Base-by-base conservation (phyloP, 2,797 vertebrate genomes). In the Poeciliopsis gracilis region DNA sequence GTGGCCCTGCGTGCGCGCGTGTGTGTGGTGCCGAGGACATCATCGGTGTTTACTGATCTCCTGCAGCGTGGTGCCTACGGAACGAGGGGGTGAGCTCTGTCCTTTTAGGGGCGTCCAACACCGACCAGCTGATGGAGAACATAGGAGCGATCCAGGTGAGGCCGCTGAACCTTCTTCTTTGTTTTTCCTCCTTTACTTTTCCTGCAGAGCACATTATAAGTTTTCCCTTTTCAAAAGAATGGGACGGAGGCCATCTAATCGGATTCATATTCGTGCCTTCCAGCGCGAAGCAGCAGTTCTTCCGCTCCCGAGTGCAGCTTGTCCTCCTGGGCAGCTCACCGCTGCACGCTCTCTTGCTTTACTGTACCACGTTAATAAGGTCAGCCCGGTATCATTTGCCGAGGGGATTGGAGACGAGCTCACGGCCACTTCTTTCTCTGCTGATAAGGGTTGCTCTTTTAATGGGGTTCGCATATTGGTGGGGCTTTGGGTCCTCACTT, bases 51-150 rank as follows among this genome's bases (percentile, higher is more conserved):
- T 92, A 79, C 94, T 94, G 93, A 84, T 94, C 91, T 89, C 90
- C 94, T 94, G 88, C 96, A 99, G 98, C 97, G 81, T 99, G 98
- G 98, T 99, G 98, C 91, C 96, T 99, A 93, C 96, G 98, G 90
- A 99, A 99, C 0, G 98, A 99, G 86, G 97, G 98, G 0, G 98
- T 99, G 91, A 99, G 98, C 95, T 99, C 98, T 0, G 98, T 99
- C 86, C 92, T 99, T 85, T 95, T 99, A 93, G 98, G 98, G 6
- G 97, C 98, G 12, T 99, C 98, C 93, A 99, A 95, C 45, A 96
- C 97, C 0, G 98, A 99, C 89, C 98, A 99, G 95, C 96, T 99
- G 82, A 97, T 99, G 97, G 98, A 99, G 95, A 99, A 99, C 90
- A 98, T 99, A 2, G 98, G 98, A 87, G 98, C 98, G 43, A 99